Percentiles rank a stretch among this genome's conserved stretches.
These are phyloP conservation scores for Barnardius zonarius DNA, from an alignment of 2,113 vertebrate genomes.

Conservation along the genomic window DNA sequence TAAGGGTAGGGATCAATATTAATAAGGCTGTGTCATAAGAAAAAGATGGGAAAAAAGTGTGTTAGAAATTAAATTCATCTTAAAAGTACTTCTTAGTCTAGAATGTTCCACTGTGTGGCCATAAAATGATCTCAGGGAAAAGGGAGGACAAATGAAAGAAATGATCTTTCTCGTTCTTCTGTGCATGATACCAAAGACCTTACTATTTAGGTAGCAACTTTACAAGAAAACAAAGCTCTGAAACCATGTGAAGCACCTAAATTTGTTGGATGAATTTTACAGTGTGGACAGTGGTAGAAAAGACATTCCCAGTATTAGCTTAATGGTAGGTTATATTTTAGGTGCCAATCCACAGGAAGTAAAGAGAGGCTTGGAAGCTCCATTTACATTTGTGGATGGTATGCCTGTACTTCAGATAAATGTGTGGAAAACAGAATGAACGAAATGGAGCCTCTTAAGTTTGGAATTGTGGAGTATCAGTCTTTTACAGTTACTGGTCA, in stretches of 20 bases:
- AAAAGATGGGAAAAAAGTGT: neutral
- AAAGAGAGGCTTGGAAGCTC: neutral
- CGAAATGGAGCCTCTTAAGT: neutral
- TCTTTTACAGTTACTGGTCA: neutral
- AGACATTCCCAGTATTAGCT: neutral
- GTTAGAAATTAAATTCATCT: neutral
- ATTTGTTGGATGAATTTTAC: neutral
- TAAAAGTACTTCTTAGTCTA: neutral
- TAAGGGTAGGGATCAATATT: neutral
- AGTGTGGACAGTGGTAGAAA: neutral
- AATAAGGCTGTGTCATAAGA: neutral
- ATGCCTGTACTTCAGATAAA: neutral
- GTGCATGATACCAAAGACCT: neutral
- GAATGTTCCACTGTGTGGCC: neutral
- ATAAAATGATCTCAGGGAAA: neutral
- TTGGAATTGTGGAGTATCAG: fast-evolving
- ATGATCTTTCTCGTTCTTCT: neutral
- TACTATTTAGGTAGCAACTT: neutral
- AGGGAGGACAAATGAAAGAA: neutral
- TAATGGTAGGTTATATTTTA: neutral
- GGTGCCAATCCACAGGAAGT: neutral
- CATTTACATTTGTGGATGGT: neutral
- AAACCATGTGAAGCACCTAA: neutral
- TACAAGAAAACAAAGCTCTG: neutral
- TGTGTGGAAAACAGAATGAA: neutral